Percentiles rank a stretch among this genome's conserved stretches.
Evolutionary conservation across 1,140 invertebrate species (phyloP).

Genomic region (Drosophila ficusphila): DNA sequence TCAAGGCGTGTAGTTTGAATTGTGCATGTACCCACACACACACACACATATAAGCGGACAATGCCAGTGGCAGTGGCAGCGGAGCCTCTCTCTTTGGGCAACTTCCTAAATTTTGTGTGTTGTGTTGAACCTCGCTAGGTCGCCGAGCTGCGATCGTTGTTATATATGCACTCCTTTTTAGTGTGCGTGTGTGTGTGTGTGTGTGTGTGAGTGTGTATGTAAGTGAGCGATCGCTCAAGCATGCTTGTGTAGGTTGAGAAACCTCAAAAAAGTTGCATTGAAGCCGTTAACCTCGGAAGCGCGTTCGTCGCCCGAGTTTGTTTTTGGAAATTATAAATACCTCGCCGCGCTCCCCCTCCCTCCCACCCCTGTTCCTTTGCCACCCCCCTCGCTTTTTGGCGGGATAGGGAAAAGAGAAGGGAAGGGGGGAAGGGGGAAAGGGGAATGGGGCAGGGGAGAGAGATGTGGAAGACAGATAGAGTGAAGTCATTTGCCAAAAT

Average conservation of each 20-base stretch:
- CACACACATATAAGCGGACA: background rate
- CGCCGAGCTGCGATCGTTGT: conserved; percentile 55
- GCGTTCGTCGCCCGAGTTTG: conserved; percentile 81
- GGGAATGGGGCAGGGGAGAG: background rate
- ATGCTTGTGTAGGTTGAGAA: conserved; percentile 40
- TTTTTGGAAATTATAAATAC: conserved; percentile 75
- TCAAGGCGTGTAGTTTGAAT: conserved; percentile 53
- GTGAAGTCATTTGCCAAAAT: conserved; percentile 82
- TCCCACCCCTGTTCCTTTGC: background rate
- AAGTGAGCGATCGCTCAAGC: background rate
- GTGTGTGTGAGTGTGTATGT: background rate
- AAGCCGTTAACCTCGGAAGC: conserved; percentile 83
- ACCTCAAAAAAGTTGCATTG: conserved; percentile 82
- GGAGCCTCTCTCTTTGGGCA: conserved; percentile 4
- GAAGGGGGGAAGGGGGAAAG: background rate
- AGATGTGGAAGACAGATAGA: conserved; percentile 33
- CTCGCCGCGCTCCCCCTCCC: background rate
- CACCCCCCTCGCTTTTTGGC: too few relatives aligned
- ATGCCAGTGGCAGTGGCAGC: background rate
- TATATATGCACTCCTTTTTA: background rate
- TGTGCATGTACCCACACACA: conserved; percentile 45
- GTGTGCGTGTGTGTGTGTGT: background rate
- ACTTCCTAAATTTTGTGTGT: conserved; percentile 73
- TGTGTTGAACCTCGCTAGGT: conserved; percentile 72
- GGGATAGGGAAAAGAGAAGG: too few relatives aligned